Evolutionary conservation across 2,888 invertebrate species (phyloP).

Genomic region (Drosophila sordidula): DNA sequence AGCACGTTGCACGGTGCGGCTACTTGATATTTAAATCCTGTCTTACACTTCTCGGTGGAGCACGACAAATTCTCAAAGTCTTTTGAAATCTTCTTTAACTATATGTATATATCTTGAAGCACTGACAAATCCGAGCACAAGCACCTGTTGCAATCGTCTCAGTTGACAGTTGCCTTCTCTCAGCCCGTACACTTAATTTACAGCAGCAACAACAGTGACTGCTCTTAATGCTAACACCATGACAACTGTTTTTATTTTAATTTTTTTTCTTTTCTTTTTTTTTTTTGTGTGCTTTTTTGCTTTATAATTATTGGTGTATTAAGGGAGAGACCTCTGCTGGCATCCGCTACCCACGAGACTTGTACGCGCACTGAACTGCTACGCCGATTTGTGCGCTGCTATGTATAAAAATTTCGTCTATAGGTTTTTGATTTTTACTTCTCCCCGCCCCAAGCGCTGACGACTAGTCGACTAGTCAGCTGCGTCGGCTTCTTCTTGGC

Average conservation of each 20-base stretch:
- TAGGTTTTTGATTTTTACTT: conserved; percentile 34
- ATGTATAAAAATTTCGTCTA: conserved; percentile 83
- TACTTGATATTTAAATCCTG: conserved; percentile 7
- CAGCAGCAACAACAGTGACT: conserved; percentile 44
- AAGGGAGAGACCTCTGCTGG: conserved; percentile 67
- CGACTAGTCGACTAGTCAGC: background rate
- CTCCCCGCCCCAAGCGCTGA: background rate
- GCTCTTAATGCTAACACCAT: conserved; percentile 72
- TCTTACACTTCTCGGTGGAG: background rate
- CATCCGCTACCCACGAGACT: conserved; percentile 85
- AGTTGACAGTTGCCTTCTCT: conserved; percentile 44
- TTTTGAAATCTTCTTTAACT: conserved; percentile 9
- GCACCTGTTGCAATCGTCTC: conserved; percentile 70
- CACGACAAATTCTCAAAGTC: background rate
- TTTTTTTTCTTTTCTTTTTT: conserved; percentile 6
- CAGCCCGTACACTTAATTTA: conserved; percentile 29
- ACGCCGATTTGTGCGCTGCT: conserved; percentile 77
- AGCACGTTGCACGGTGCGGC: conserved; percentile 4
- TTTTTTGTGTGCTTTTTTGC: conserved; percentile 20
- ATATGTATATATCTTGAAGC: conserved; percentile 2
- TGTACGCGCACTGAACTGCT: conserved; percentile 85
- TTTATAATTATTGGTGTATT: conserved; percentile 38
- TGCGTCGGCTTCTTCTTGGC: conserved; percentile 9
- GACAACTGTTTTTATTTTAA: conserved; percentile 61
- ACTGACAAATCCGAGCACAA: conserved; percentile 40